Percentiles rank a stretch among this genome's conserved stretches.
Conservation (phyloP, 2,888 invertebrate genomes). For the Dione juno region DNA sequence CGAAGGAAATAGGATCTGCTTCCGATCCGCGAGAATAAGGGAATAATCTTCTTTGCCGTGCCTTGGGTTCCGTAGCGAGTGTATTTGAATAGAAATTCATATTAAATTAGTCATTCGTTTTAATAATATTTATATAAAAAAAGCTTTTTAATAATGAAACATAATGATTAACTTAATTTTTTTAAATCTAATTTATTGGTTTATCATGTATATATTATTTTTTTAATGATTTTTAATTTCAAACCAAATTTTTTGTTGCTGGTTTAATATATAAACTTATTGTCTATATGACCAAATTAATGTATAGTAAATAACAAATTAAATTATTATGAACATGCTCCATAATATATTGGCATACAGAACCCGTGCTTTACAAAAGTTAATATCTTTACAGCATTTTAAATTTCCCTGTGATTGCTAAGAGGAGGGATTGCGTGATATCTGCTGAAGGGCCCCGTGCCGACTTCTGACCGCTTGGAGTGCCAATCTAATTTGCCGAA, state of each 20-base stretch:
- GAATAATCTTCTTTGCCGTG: constrained; percentile 75
- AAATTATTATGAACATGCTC: neutral
- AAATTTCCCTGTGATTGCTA: constrained; percentile 69
- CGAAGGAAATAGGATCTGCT: constrained; percentile 82
- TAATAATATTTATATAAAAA: too few relatives aligned
- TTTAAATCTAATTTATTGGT: too few relatives aligned
- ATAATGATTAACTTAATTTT: too few relatives aligned
- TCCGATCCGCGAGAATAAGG: constrained; percentile 78
- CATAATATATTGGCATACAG: constrained; percentile 46
- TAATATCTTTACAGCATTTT: constrained; percentile 55
- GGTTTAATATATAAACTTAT: too few relatives aligned
- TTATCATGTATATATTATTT: too few relatives aligned
- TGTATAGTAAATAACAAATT: too few relatives aligned
- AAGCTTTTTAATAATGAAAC: too few relatives aligned
- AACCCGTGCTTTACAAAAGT: constrained; percentile 51
- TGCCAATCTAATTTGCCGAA: constrained; percentile 80
- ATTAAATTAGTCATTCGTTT: neutral
- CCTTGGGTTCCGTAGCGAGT: constrained; percentile 64
- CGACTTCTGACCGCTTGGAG: constrained; percentile 81
- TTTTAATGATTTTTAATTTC: too few relatives aligned
- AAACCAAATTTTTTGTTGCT: too few relatives aligned
- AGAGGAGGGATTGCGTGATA: constrained; percentile 65
- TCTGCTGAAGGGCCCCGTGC: constrained; percentile 71
- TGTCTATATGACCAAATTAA: too few relatives aligned
- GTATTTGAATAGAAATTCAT: neutral